phyloP scores from a whole-genome alignment of 1,140 invertebrate genomes.

The Aphelenchoides besseyi region DNA sequence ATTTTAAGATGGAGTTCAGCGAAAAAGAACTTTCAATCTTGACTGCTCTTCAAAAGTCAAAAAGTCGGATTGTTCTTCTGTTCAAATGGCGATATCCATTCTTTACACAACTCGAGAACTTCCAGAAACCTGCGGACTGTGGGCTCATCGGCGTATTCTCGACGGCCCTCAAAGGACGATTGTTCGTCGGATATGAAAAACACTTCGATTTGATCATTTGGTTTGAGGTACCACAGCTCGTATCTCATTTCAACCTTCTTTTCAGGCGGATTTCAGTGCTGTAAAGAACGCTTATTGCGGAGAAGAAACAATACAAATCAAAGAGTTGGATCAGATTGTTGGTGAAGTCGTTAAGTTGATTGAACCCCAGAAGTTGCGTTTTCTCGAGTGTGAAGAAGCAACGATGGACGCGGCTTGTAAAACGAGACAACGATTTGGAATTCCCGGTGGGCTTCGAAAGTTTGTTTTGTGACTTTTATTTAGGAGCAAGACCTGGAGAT shows the following conservation, averaged over 20 bases:
- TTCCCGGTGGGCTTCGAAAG: neutral
- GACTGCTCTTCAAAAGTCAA: neutral
- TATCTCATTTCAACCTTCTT: neutral
- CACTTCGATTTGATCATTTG: conserved; percentile 29
- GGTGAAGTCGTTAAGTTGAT: neutral
- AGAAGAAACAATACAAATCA: neutral
- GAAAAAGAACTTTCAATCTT: neutral
- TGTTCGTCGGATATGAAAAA: conserved; percentile 11
- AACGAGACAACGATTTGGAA: neutral
- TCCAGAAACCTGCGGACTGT: conserved; percentile 29
- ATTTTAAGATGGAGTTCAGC: too few relatives aligned
- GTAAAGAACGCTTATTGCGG: neutral
- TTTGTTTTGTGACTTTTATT: neutral
- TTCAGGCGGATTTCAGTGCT: neutral
- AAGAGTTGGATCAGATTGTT: neutral
- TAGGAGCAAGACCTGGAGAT: conserved; percentile 6
- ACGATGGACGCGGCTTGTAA: neutral
- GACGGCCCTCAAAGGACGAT: conserved; percentile 10
- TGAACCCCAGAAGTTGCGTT: neutral
- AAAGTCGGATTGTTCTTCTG: neutral
- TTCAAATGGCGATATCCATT: conserved; percentile 37
- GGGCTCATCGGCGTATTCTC: conserved; percentile 28
- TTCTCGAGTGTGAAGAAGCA: neutral
- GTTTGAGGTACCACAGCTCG: conserved; percentile 19
- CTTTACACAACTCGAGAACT: conserved; percentile 32